phyloP scores from a whole-genome alignment of 2,888 invertebrate species.

The Itoplectis maculator region DNA sequence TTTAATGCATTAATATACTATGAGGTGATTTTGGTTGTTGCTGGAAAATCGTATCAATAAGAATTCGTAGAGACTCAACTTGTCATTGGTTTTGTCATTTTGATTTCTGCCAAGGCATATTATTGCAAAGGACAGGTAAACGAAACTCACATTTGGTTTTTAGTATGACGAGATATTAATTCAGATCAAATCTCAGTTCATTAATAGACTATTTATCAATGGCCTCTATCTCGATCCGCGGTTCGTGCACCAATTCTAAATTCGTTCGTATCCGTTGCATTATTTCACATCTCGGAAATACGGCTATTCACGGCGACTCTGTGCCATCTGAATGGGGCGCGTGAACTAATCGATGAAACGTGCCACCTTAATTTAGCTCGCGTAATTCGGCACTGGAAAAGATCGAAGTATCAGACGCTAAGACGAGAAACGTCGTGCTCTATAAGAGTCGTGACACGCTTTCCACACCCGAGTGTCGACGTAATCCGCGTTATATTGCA shows the following conservation, averaged over 20 bases:
- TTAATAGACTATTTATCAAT: slow-evolving; percentile 6
- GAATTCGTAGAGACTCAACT: too few species aligned
- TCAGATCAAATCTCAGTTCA: not conserved
- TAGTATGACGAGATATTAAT: not conserved
- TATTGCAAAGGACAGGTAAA: too few species aligned
- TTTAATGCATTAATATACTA: not conserved
- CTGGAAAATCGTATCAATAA: not conserved
- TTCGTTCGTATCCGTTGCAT: slow-evolving; percentile 15
- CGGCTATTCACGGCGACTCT: slow-evolving; percentile 11
- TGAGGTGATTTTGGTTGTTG: not conserved
- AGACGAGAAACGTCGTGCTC: not conserved
- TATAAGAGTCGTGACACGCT: slow-evolving; percentile 3
- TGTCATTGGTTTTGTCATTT: slow-evolving; percentile 11
- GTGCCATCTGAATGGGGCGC: slow-evolving; percentile 7
- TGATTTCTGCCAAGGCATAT: not conserved
- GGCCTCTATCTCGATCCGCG: not conserved
- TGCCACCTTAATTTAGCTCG: slow-evolving; percentile 31
- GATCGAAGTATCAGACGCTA: slow-evolving; percentile 15
- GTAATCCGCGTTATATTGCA: not conserved
- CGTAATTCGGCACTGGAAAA: slow-evolving; percentile 11
- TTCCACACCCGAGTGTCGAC: not conserved
- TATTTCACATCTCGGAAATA: slow-evolving; percentile 25
- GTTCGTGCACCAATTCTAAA: slow-evolving; percentile 25
- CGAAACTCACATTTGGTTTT: too few species aligned
- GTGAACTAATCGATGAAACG: slow-evolving; percentile 36